phyloP scores from a whole-genome alignment of 53 echinoderm and acorn worm genomes.

The Mesocentrotus franciscanus region DNA sequence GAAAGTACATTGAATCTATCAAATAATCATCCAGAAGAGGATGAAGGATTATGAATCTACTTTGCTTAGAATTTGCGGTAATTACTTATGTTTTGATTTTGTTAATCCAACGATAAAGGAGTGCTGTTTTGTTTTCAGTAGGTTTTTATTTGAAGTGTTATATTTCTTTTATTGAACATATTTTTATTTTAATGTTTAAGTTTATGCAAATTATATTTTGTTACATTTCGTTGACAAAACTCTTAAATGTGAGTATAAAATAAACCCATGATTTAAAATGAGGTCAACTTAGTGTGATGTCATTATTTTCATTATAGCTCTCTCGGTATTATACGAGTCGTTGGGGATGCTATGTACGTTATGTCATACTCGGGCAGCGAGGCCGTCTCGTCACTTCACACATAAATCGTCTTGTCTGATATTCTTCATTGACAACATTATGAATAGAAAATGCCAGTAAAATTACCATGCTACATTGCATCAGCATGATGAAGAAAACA shows the following conservation, averaged over 20 bases:
- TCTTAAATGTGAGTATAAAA: constrained; percentile 21
- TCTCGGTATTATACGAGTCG: too few species aligned
- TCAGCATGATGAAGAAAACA: too few species aligned
- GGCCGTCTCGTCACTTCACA: too few species aligned
- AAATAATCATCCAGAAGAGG: background rate
- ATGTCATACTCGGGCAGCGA: too few species aligned
- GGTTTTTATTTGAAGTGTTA: background rate
- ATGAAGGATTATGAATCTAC: background rate
- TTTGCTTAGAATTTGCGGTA: background rate
- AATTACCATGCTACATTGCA: too few species aligned
- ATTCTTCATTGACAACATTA: too few species aligned
- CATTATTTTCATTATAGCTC: background rate
- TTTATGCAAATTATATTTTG: background rate
- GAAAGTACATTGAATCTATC: background rate
- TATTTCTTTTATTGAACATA: background rate
- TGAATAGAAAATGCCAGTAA: too few species aligned
- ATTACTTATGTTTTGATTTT: background rate
- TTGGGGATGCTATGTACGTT: too few species aligned
- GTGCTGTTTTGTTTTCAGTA: background rate
- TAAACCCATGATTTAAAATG: background rate
- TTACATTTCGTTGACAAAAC: background rate
- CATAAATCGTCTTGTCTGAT: too few species aligned
- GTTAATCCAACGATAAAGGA: background rate
- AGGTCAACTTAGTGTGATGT: background rate
- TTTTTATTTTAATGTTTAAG: background rate